phyloP scores from a whole-genome alignment of 2,113 vertebrate genomes.

The Hippocampus barbouri region DNA sequence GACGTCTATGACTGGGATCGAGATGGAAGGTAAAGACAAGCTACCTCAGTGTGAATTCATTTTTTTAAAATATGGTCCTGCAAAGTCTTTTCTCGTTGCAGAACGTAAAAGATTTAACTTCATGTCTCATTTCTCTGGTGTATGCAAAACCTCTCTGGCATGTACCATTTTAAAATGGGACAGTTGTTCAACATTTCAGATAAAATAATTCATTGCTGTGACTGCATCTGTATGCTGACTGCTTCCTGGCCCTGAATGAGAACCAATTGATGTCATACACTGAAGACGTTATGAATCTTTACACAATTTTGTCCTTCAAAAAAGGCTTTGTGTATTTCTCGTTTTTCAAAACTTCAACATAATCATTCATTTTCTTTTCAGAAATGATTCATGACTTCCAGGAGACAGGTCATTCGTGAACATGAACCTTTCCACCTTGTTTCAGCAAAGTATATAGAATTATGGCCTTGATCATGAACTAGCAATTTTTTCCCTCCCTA shows the following conservation, averaged over 20 bases:
- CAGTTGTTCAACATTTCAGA: neutral
- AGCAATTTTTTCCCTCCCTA: no score
- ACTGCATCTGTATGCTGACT: neutral
- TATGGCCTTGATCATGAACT: no score
- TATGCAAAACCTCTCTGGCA: neutral
- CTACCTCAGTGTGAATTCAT: neutral
- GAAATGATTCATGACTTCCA: neutral
- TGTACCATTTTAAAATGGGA: no score
- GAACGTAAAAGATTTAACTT: neutral
- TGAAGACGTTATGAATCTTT: neutral
- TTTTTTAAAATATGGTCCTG: neutral
- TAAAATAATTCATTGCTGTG: neutral
- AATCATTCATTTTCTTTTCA: neutral
- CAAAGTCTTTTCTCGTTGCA: neutral
- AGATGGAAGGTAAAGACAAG: slow-evolving; percentile 85
- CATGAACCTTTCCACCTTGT: no score
- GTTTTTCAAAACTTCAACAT: neutral
- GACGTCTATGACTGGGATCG: slow-evolving; percentile 97
- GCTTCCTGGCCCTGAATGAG: neutral
- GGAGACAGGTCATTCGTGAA: neutral
- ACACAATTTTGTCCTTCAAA: neutral
- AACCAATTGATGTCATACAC: neutral
- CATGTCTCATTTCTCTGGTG: neutral
- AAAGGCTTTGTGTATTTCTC: neutral
- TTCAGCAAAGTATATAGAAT: no score